Base-by-base conservation (phyloP, 2,113 vertebrate species). In the Perca schrenkii region DNA sequence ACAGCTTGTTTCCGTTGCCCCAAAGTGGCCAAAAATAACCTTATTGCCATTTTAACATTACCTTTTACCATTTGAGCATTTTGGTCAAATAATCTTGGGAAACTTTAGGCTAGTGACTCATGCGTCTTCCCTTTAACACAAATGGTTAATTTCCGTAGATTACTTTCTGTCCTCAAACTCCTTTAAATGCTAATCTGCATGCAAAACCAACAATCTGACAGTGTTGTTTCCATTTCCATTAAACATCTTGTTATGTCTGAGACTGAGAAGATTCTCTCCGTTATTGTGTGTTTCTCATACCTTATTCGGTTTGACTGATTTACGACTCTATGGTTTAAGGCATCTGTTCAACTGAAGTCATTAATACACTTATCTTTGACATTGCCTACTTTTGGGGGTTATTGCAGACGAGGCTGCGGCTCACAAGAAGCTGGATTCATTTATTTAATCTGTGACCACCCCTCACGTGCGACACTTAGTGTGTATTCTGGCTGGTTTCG, bases 361-460 rank as follows among this genome's bases (percentile, higher is more conserved):
- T 87, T 75, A 72, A 80, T 73, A 80, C 49, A 63, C 71, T 71
- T 64, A 79, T 83, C 73, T 85, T 66, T 77, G 82, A 81, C 79
- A 40, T 73, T 40, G 53, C 65, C 36, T 72, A 3, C 31, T 84
- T 71, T 82, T 22, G 49, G 65, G 54, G 74, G 71, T 75, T 67
- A 58, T 61, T 22, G 62, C 60, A 70, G 60, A 53, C 36, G 4
- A 85, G 22, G 28, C 58, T 49, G 12, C 4, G 17, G 60, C 71
- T 75, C 31, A 53, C 31, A 47, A 65, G 40, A 81, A 56, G 74
- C 64, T 31, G 17, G 43, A 50, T 53, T 62, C 54, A 87, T 89
- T 91, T 90, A 84, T 91, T 88, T 88, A 68, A 87, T 90, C 82
- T 89, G 80, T 71, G 62, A 68, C 82, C 80, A 66, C 65, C 82